A percentile compares a stretch with the other conserved stretches of the same genome.
These are phyloP conservation scores for Catagonus wagneri DNA, from an alignment of 2,113 vertebrate species.

Conservation along the genomic window DNA sequence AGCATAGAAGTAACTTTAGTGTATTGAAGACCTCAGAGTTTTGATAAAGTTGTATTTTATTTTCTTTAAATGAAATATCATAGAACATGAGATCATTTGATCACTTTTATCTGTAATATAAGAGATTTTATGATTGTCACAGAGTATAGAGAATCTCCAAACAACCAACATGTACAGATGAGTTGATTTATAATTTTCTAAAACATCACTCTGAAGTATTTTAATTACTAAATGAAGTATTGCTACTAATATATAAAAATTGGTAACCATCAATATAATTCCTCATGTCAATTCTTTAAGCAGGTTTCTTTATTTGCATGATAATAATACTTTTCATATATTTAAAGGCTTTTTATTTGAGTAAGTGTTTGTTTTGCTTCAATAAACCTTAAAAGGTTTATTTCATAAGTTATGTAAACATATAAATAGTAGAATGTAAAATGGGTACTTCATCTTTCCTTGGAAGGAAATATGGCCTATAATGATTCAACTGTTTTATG, in stretches of 20 bases:
- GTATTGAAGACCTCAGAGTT: background rate
- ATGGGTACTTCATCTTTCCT: background rate
- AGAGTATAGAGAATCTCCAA: background rate
- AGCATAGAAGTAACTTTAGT: background rate
- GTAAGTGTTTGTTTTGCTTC: background rate
- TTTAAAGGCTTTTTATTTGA: conserved; percentile 31
- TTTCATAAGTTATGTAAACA: background rate
- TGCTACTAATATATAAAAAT: background rate
- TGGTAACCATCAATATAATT: background rate
- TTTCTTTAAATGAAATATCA: background rate
- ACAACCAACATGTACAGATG: background rate
- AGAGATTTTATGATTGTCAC: background rate
- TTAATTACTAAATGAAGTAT: background rate
- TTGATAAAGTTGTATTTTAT: background rate
- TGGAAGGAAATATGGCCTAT: background rate
- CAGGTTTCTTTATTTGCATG: background rate
- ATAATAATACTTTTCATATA: background rate
- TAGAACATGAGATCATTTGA: background rate
- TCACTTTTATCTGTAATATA: background rate
- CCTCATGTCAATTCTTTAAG: background rate
- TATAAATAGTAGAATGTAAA: conserved; percentile 27
- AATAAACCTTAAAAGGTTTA: background rate
- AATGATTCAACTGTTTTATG: background rate
- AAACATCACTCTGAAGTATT: background rate
- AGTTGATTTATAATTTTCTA: conserved; percentile 18